Evolutionary conservation across 1,140 invertebrate species (phyloP).

Genomic region (Musca domestica): DNA sequence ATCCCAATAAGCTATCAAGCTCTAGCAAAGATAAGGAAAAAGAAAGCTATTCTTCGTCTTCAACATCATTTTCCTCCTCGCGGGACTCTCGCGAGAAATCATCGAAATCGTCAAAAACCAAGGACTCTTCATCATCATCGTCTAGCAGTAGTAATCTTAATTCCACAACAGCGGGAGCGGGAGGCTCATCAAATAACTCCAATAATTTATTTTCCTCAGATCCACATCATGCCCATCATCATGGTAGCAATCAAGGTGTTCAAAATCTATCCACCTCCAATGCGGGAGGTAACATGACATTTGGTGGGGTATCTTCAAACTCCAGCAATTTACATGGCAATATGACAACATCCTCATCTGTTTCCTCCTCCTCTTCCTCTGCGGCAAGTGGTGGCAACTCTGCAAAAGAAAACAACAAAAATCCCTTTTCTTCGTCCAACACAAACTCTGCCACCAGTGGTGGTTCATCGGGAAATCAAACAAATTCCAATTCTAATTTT

Average conservation of each 20-base stretch:
- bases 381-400: no score
- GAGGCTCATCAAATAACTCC: neutral
- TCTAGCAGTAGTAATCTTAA: neutral
- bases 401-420: no score
- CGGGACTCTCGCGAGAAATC: conserved; percentile 43
- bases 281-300: neutral
- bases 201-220: no score
- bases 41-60: conserved; percentile 37
- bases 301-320: neutral
- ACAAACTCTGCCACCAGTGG: no score
- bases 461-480: neutral
- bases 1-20: conserved; percentile 37
- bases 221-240: no score
- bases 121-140: conserved; percentile 30
- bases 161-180: neutral
- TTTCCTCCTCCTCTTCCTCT: neutral
- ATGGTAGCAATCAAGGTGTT: neutral
- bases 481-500: neutral
- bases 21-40: conserved; percentile 51
- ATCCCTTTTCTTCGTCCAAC: no score
- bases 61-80: conserved; percentile 28
- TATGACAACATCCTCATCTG: no score
- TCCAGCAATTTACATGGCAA: neutral
- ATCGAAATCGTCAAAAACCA: conserved; percentile 49
- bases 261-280: conserved; percentile 5